Conservation (phyloP, 2,113 vertebrate species). For the Saguinus midas region DNA sequence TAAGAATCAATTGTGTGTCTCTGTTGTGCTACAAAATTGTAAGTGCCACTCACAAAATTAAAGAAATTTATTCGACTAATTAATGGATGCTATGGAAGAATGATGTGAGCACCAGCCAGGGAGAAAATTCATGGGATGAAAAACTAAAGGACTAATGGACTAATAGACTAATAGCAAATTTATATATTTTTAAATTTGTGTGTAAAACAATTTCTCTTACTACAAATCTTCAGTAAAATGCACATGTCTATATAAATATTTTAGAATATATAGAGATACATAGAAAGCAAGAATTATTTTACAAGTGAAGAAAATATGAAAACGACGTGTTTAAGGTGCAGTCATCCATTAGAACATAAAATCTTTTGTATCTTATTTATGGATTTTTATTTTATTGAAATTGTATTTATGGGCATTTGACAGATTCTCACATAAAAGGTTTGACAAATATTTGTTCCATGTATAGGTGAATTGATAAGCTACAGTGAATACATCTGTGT, state of each 20-base stretch:
- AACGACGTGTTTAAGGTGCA: neutral
- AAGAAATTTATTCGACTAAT: neutral
- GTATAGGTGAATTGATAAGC: neutral
- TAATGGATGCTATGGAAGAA: neutral
- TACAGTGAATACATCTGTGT: neutral
- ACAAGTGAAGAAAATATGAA: neutral
- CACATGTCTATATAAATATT: neutral
- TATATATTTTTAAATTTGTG: neutral
- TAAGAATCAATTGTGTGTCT: neutral
- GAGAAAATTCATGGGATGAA: neutral
- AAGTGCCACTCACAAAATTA: neutral
- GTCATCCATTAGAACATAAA: neutral
- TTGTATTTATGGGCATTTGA: neutral
- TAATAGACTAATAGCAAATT: no score
- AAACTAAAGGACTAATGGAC: neutral
- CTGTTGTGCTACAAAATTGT: neutral
- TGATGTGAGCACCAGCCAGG: neutral
- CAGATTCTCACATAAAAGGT: neutral
- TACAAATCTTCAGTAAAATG: neutral
- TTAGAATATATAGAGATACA: neutral
- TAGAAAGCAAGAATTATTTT: neutral
- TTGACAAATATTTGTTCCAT: neutral
- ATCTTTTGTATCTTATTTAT: neutral
- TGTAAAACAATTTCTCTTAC: neutral
- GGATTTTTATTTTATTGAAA: neutral